Percentiles rank a stretch among this genome's conserved stretches.
These are phyloP conservation scores for Metallyticus violacea DNA, from an alignment of 2,888 invertebrate species.

Conservation along the genomic window DNA sequence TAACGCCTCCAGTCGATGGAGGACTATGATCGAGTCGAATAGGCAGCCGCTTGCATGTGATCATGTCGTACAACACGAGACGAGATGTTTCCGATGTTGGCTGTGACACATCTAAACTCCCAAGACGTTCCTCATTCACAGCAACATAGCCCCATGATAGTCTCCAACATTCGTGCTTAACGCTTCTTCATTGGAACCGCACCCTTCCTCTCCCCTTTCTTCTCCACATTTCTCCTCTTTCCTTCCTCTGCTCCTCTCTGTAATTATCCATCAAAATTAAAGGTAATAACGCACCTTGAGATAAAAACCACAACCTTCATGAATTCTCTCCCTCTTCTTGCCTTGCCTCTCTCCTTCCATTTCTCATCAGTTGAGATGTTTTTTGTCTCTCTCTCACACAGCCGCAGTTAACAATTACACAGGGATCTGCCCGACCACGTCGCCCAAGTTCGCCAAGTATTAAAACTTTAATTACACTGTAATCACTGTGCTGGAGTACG, in stretches of 20 bases:
- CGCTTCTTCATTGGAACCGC: background rate
- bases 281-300: constrained; percentile 29
- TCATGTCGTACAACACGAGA: too few relatives aligned
- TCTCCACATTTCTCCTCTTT: background rate
- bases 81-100: background rate
- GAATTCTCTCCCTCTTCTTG: background rate
- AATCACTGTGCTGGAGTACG: constrained; percentile 19
- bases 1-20: too few relatives aligned
- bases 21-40: too few relatives aligned
- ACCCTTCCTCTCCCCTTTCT: background rate
- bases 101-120: background rate
- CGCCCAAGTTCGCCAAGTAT: constrained; percentile 25
- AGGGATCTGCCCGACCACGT: background rate
- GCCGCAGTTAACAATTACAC: constrained; percentile 30
- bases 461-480: constrained; percentile 30
- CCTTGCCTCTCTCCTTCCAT: background rate
- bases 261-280: constrained; percentile 33
- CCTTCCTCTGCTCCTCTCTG: constrained; percentile 7
- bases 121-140: background rate
- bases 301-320: constrained; percentile 26
- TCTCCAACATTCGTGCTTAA: background rate
- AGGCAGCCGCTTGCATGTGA: too few relatives aligned
- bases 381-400: background rate
- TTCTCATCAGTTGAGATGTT: background rate
- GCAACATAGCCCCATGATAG: background rate